Base-by-base conservation (phyloP, 2,113 vertebrate species). In the Atractosteus spatula region DNA sequence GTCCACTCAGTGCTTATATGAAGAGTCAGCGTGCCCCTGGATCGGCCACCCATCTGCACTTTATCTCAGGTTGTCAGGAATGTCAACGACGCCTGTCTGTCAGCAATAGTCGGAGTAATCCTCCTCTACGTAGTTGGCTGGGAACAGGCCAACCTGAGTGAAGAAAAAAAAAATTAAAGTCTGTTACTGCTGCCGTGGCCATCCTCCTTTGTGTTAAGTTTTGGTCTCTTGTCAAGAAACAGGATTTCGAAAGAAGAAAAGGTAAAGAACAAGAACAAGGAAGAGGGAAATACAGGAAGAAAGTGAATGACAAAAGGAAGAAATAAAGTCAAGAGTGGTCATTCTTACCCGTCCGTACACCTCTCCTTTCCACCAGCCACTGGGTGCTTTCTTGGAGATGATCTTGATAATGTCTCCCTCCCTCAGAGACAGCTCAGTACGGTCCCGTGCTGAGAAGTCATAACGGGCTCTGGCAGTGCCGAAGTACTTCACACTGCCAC, bases 321-420 rank as follows among this genome's bases (percentile, higher is more conserved):
- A 7, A 51, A 51, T 51, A 7, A 10, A 51, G 10, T 7, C 47
- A 51, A 10, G 10, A 51, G 47, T 51, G 10, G 47, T 7, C 5
- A 63, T 57, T 8, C 91, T 70, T 80, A 98, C 96, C 92, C 93
- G 85, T 56, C 96, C 96, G 0, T 98, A 98, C 69, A 98, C 93
- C 75, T 98, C 96, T 51, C 96, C 96, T 74, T 92, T 94, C 96
- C 95, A 97, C 96, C 96, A 98, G 68, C 96, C 96, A 0, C 86
- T 92, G 56, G 93, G 92, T 2, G 93, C 93, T 71, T 95, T 98
- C 87, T 96, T 97, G 78, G 87, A 95, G 65, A 97, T 89, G 78
- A 98, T 96, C 57, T 93, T 96, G 80, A 98, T 92, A 55, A 95
- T 86, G 82, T 98, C 96, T 0, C 96, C 96, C 64, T 97, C 95